These are phyloP conservation scores for Synanthedon tipuliformis DNA, from an alignment of 2,888 invertebrate species.

Conservation along the genomic window DNA sequence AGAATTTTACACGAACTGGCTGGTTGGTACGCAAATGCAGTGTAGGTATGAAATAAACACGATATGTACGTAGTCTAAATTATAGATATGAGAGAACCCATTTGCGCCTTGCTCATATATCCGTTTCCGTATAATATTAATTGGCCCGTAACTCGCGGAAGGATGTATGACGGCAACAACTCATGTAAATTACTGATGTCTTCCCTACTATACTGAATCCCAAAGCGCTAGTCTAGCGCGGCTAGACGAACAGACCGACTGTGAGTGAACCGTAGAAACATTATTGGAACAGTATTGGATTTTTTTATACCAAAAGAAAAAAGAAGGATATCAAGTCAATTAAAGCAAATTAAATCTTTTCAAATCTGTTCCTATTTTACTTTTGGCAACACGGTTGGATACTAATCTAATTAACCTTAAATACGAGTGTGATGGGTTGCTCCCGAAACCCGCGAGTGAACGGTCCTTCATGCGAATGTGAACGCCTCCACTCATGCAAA, in stretches of 20 bases:
- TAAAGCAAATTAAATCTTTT: conserved; percentile 1
- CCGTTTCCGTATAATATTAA: conserved; percentile 67
- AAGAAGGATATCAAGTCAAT: not conserved
- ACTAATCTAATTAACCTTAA: conserved; percentile 67
- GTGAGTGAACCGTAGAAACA: not conserved
- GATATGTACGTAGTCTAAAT: conserved; percentile 1
- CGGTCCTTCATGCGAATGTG: conserved; percentile 19
- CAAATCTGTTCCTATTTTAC: conserved; percentile 39
- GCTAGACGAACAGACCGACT: conserved; percentile 13
- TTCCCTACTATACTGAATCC: conserved; percentile 14
- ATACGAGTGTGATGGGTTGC: conserved; percentile 62
- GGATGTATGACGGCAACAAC: conserved; percentile 60
- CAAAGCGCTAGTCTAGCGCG: too few species aligned
- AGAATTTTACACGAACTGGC: not conserved
- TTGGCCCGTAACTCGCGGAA: conserved; percentile 61
- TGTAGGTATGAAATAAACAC: not conserved
- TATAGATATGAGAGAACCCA: conserved; percentile 35
- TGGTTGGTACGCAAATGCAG: not conserved
- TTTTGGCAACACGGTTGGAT: conserved; percentile 49
- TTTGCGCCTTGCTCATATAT: conserved; percentile 56
- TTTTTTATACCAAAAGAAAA: conserved; percentile 1
- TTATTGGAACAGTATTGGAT: not conserved
- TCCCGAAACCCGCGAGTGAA: conserved; percentile 32
- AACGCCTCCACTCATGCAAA: conserved; percentile 22
- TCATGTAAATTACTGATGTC: conserved; percentile 53